phyloP scores from a whole-genome alignment of 2,797 vertebrate genomes.

The Harpagifer antarcticus region DNA sequence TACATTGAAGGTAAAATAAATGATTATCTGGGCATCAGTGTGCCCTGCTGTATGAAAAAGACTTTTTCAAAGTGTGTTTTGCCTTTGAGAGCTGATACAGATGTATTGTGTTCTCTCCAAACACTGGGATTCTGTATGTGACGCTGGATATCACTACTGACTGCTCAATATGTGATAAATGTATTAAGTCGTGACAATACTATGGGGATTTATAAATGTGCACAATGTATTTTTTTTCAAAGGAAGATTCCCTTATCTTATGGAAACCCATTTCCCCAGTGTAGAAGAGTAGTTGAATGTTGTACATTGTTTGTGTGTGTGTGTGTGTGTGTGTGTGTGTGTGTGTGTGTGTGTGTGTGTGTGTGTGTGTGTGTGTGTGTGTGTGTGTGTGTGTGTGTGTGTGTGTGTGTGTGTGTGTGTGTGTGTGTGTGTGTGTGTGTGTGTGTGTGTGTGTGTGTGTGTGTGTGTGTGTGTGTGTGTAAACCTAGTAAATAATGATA shows the following conservation, averaged over 20 bases:
- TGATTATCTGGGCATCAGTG: neutral
- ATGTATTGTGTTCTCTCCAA: neutral
- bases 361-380: too few relatives aligned
- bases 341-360: too few relatives aligned
- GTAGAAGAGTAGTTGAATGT: too few relatives aligned
- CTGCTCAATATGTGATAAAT: neutral
- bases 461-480: too few relatives aligned
- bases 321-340: too few relatives aligned
- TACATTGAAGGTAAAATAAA: neutral
- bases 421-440: too few relatives aligned
- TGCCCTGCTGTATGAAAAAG: neutral
- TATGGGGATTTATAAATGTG: slow-evolving; percentile 1
- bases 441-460: too few relatives aligned
- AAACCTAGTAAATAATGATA: too few relatives aligned
- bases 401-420: too few relatives aligned
- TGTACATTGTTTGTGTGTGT: too few relatives aligned
- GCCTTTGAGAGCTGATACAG: neutral
- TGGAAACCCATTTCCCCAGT: neutral
- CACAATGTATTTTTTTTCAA: neutral
- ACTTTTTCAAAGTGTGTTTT: neutral
- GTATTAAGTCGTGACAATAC: neutral
- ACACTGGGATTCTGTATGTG: neutral
- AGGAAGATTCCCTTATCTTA: neutral
- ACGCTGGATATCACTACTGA: too few relatives aligned
- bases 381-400: too few relatives aligned